Evolutionary conservation across 2,113 vertebrate genomes (phyloP).

Genomic region (Boleophthalmus pectinirostris): DNA sequence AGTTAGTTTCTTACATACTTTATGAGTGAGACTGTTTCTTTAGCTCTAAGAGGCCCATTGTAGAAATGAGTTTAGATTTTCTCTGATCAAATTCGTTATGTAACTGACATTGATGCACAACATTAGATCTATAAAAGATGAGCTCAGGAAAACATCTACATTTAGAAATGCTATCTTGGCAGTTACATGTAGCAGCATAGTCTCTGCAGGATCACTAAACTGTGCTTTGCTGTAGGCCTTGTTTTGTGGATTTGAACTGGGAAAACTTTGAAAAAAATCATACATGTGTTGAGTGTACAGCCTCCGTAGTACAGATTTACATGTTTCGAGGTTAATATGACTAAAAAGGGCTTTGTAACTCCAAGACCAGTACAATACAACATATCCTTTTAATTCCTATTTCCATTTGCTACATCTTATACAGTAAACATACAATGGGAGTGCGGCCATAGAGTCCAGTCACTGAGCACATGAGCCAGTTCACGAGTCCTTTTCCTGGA

Average conservation of each 20-base stretch:
- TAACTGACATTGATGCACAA: conserved; percentile 25
- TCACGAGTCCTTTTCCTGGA: conserved; percentile 52
- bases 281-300: conserved; percentile 26
- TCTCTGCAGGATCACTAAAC: conserved; percentile 1
- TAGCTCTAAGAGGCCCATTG: conserved; percentile 2
- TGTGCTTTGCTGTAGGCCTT: not conserved
- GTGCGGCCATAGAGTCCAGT: conserved; percentile 66
- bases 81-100: conserved; percentile 30
- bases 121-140: conserved; percentile 21
- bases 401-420: conserved; percentile 69
- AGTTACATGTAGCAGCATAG: conserved; percentile 2
- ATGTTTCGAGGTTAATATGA: conserved; percentile 3
- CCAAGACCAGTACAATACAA: conserved; percentile 56
- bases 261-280: conserved; percentile 49
- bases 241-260: not conserved
- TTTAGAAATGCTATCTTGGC: not conserved
- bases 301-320: conserved; percentile 1
- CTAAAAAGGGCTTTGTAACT: conserved; percentile 31
- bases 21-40: not conserved
- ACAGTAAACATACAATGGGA: conserved; percentile 70
- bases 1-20: not conserved
- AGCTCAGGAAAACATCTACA: conserved; percentile 4
- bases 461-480: conserved; percentile 63
- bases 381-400: conserved; percentile 62
- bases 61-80: conserved; percentile 4